phyloP scores from a whole-genome alignment of 2,888 invertebrate species.

The Papilio protenor region DNA sequence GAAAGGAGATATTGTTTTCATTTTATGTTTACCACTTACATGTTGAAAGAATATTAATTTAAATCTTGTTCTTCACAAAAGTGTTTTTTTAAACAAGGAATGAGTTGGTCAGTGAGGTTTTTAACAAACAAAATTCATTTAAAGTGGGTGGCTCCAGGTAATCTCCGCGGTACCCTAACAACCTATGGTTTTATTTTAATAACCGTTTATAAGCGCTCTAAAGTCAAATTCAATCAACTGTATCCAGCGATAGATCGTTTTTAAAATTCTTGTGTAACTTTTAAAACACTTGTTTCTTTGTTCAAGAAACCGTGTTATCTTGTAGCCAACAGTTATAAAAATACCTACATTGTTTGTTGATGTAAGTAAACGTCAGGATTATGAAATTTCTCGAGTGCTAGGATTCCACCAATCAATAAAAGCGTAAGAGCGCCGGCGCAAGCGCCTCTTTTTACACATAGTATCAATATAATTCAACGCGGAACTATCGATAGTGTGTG shows the following conservation, averaged over 20 bases:
- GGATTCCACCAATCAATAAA: not conserved
- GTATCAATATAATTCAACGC: not conserved
- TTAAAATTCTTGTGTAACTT: not conserved
- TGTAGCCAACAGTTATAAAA: not conserved
- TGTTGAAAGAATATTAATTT: too few species aligned
- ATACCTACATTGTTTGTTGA: not conserved
- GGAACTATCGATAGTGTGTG: slow-evolving; percentile 1
- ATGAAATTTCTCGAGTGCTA: slow-evolving; percentile 26
- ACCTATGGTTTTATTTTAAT: slow-evolving; percentile 19
- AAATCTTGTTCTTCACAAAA: too few species aligned
- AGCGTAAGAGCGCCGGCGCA: slow-evolving; percentile 20
- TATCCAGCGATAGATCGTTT: slow-evolving; percentile 8
- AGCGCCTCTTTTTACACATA: not conserved
- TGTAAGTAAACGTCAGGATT: slow-evolving; percentile 9
- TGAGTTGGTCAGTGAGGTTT: not conserved
- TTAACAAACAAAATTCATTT: not conserved
- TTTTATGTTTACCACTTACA: not conserved
- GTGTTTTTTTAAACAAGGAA: too few species aligned
- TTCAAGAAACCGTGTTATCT: not conserved
- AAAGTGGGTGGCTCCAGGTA: not conserved
- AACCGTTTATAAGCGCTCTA: slow-evolving; percentile 32
- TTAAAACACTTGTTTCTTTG: not conserved
- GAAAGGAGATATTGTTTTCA: not conserved
- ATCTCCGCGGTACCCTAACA: slow-evolving; percentile 16
- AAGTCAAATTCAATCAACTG: slow-evolving; percentile 21